Evolutionary conservation across 2,797 vertebrate genomes (phyloP).

Genomic region (Ispidina lecontei): DNA sequence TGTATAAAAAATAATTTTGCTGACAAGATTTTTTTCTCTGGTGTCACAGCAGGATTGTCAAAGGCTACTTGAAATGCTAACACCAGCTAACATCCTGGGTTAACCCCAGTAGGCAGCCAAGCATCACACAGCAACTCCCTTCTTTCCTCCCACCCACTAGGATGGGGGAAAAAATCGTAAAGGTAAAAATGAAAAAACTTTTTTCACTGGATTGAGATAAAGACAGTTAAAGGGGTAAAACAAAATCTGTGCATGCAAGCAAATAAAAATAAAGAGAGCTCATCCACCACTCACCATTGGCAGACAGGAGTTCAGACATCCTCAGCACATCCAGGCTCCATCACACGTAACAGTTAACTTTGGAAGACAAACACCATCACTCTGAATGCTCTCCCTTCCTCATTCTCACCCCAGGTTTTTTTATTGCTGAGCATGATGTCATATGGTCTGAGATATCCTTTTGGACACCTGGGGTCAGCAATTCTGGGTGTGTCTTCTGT

Average conservation of each 20-base stretch:
- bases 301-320: not conserved
- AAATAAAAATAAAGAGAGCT: not conserved
- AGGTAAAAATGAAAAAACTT: not conserved
- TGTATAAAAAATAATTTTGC: not conserved
- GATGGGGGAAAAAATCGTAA: not conserved
- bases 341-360: not conserved
- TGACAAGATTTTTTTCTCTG: not conserved
- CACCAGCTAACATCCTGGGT: not conserved
- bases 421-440: too few relatives aligned
- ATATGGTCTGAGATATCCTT: too few relatives aligned
- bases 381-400: not conserved
- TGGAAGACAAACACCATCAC: not conserved
- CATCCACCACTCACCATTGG: not conserved
- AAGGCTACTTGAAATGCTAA: not conserved
- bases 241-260: not conserved
- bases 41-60: not conserved
- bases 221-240: not conserved
- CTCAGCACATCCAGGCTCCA: not conserved
- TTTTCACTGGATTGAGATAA: not conserved
- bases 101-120: not conserved
- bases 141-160: not conserved
- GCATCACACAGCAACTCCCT: not conserved
- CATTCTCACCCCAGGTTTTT: not conserved
- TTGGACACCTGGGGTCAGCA: too few relatives aligned
- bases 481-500: too few relatives aligned